Evolutionary conservation across 1,140 invertebrate species (phyloP), one percentile per base, ranked within the genome.

Genomic region (Pinna nobilis): DNA sequence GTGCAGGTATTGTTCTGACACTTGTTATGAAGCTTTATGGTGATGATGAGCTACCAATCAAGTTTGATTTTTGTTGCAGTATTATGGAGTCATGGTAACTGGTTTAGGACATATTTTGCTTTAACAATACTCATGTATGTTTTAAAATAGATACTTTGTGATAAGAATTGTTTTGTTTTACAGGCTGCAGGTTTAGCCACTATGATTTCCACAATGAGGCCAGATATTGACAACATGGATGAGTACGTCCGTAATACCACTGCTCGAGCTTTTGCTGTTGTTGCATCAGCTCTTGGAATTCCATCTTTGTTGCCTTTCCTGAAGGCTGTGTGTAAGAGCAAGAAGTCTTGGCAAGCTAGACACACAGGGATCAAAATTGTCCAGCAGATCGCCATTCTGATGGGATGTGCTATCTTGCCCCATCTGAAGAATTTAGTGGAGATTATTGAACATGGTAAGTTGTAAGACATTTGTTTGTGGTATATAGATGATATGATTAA

Each of bases 191-290:
- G 98, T 71, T 91, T 99, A 32, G 98, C 98, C 0, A 99, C 98
- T 9, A 99, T 99, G 98, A 99, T 99, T 83, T 99, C 98, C 0
- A 99, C 98, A 0, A 99, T 99, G 98, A 92, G 98, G 89, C 98
- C 98, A 4, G 98, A 99, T 91, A 99, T 99, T 86, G 98, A 99
- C 88, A 99, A 99, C 87, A 99, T 99, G 83, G 98, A 99, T 90
- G 98, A 99, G 90, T 99, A 99, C 81, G 98, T 99, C 0, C 91
- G 98, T 87, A 99, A 99, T 88, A 99, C 98, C 0, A 99, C 98
- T 11, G 98, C 98, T 1, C 91, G 98, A 82, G 98, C 98, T 0
- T 99, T 99, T 90, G 98, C 98, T 47, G 98, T 99, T 0, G 98
- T 99, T 1, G 98, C 98, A 0, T 99, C 98, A 11, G 98, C 98